These are phyloP conservation scores for Luffia ferchaultella DNA, from an alignment of 2,888 invertebrate genomes.

Conservation along the genomic window DNA sequence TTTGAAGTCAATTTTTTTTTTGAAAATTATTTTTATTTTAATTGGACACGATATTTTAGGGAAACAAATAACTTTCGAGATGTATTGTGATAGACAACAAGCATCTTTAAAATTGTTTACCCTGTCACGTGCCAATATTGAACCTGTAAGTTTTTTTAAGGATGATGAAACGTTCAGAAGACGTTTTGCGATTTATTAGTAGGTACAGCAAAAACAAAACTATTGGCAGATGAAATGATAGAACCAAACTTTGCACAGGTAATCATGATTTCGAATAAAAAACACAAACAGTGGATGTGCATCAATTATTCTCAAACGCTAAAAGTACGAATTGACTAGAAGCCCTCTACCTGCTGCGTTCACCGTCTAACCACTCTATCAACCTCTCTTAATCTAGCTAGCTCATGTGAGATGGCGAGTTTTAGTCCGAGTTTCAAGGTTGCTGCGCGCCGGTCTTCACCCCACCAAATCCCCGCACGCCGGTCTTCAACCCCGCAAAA, in stretches of 20 bases:
- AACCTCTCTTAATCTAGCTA: no score
- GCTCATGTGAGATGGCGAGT: no score
- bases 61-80: neutral
- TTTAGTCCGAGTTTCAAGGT: no score
- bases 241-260: conserved; percentile 2
- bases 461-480: no score
- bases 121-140: neutral
- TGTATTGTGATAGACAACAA: neutral
- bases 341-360: no score
- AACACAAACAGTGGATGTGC: neutral
- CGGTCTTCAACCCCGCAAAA: no score
- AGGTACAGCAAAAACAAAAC: neutral
- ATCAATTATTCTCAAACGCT: no score
- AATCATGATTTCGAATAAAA: neutral
- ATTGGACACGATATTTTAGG: neutral
- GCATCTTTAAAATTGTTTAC: neutral
- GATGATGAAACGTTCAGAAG: neutral
- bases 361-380: no score
- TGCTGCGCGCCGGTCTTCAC: no score
- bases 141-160: neutral
- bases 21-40: no score
- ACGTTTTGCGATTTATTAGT: conserved; percentile 1
- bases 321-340: no score
- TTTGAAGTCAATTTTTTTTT: no score
- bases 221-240: neutral